Conservation (phyloP, 2,888 invertebrate genomes). For the Periphyllus acericola region DNA sequence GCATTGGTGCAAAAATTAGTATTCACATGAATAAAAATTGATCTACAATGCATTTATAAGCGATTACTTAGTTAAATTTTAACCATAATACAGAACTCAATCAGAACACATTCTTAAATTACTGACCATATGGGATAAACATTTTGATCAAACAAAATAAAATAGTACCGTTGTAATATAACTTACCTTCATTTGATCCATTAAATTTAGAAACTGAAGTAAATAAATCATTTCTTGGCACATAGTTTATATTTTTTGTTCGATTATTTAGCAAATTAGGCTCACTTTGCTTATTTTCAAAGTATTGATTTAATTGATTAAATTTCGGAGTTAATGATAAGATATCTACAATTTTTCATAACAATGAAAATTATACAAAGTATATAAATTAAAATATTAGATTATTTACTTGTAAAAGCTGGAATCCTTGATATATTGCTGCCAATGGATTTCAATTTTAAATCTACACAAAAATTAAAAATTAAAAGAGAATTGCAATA, state of each 20-base stretch:
- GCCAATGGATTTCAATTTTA: conserved; percentile 42
- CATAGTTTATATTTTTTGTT: conserved; percentile 24
- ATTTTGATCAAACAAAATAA: neutral
- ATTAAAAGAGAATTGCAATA: neutral
- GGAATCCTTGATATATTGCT: conserved; percentile 31
- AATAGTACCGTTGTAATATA: neutral
- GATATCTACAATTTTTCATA: conserved; percentile 11
- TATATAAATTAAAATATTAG: neutral
- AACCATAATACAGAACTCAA: too few relatives aligned
- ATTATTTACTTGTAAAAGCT: conserved; percentile 38
- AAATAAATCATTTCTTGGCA: conserved; percentile 16
- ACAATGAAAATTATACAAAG: neutral
- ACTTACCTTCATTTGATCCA: conserved; percentile 41
- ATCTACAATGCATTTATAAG: conserved; percentile 61
- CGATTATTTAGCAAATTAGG: conserved; percentile 21
- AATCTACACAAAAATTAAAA: conserved; percentile 15
- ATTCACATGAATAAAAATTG: conserved; percentile 51
- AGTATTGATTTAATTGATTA: conserved; percentile 8
- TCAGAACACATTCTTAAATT: too few relatives aligned
- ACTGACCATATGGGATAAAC: neutral
- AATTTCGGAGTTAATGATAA: conserved; percentile 35
- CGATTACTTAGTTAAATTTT: too few relatives aligned
- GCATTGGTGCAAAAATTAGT: conserved; percentile 59
- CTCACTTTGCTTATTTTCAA: conserved; percentile 20
- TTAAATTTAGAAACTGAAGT: conserved; percentile 22